A percentile compares a stretch with the other conserved stretches of the same genome.
Evolutionary conservation across 2,797 vertebrate species (phyloP).

Genomic region (Rhinoraja longicauda): DNA sequence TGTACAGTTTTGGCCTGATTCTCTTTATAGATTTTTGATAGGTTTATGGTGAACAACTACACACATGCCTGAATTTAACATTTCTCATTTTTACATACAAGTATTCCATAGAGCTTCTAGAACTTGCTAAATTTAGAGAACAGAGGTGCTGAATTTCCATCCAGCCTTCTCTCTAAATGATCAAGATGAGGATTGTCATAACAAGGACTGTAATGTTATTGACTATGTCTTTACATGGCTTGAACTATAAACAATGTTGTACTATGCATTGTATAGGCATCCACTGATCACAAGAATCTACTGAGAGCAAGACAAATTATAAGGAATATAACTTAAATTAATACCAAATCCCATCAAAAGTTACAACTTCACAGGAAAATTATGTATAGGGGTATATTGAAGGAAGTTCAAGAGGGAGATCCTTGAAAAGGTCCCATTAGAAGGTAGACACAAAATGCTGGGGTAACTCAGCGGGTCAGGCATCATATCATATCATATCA

Average conservation of each 20-base stretch:
- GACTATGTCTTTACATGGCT: not conserved
- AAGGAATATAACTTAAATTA: not conserved
- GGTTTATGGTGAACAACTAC: not conserved
- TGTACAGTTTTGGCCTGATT: not conserved
- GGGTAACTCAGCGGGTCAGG: too few species aligned
- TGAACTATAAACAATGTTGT: not conserved
- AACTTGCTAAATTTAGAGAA: slow-evolving; percentile 10
- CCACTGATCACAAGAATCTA: not conserved
- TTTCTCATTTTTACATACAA: not conserved
- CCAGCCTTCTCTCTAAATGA: not conserved
- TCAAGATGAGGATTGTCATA: not conserved
- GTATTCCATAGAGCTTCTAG: not conserved
- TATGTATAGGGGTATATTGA: not conserved
- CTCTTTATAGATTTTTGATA: not conserved
- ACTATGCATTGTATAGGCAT: not conserved
- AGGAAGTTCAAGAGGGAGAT: not conserved
- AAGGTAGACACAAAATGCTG: not conserved
- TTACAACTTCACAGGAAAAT: not conserved
- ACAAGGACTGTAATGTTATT: not conserved
- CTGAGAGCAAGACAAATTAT: not conserved
- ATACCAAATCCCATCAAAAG: not conserved
- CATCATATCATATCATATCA: too few species aligned
- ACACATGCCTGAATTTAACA: not conserved
- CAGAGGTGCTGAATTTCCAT: not conserved
- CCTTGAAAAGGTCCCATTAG: not conserved